Evolutionary conservation across 2,888 invertebrate species (phyloP).

Genomic region (Alsophila aescularia): DNA sequence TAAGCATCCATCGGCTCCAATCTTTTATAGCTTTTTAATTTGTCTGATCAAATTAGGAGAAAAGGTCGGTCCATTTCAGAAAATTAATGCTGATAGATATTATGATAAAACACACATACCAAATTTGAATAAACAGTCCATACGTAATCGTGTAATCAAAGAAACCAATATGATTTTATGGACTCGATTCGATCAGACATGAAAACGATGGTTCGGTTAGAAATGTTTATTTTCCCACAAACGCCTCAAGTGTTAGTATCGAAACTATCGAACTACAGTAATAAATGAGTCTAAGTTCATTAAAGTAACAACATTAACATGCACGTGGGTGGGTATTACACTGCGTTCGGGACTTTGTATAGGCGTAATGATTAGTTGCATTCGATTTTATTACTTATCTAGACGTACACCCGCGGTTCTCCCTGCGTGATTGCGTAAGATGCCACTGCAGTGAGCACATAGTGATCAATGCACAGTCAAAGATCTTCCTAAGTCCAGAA

Average conservation of each 20-base stretch:
- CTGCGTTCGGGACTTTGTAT: conserved; percentile 38
- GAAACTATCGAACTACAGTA: conserved; percentile 52
- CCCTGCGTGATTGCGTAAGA: no score
- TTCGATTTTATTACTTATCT: conserved; percentile 27
- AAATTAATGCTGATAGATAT: conserved; percentile 47
- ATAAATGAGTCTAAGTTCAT: conserved; percentile 69
- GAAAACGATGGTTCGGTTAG: conserved; percentile 43
- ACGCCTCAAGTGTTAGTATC: conserved; percentile 59
- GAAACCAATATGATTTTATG: conserved; percentile 47
- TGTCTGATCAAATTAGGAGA: conserved; percentile 27
- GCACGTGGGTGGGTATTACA: conserved; percentile 60
- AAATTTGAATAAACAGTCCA: conserved; percentile 48
- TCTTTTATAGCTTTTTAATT: conserved; percentile 28
- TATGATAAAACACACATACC: conserved; percentile 51
- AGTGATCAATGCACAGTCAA: no score
- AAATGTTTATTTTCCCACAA: conserved; percentile 63
- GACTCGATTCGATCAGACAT: conserved; percentile 41
- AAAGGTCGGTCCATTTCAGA: conserved; percentile 28
- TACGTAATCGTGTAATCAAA: conserved; percentile 48
- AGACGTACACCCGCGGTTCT: conserved; percentile 5
- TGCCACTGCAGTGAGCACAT: no score
- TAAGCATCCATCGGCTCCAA: conserved; percentile 12
- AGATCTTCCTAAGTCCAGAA: no score
- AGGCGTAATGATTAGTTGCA: conserved; percentile 42
- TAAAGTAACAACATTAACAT: conserved; percentile 59